phyloP scores from a whole-genome alignment of 2,797 vertebrate species.

The Rachycentron canadum region DNA sequence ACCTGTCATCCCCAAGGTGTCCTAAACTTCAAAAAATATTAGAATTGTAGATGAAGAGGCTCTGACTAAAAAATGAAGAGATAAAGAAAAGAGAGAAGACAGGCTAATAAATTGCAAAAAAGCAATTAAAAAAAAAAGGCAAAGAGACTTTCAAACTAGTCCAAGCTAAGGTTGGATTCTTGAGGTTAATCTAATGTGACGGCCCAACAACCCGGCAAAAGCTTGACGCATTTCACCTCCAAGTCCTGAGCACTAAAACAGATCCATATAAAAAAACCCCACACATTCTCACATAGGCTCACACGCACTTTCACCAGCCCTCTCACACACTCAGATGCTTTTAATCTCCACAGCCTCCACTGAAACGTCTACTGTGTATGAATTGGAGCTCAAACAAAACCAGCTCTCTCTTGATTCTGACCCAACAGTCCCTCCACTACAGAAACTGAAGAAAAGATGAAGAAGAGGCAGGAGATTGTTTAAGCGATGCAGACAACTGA shows the following conservation, averaged over 20 bases:
- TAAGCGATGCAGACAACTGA: conserved; percentile 32
- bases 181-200: conserved; percentile 74
- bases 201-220: conserved; percentile 68
- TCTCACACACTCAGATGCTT: conserved; percentile 63
- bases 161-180: conserved; percentile 46
- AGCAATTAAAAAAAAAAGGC: conserved; percentile 17
- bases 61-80: conserved; percentile 4
- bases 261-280: conserved; percentile 47
- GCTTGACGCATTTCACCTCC: conserved; percentile 67
- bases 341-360: conserved; percentile 55
- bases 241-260: conserved; percentile 68
- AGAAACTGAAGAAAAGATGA: conserved; percentile 19
- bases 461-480: conserved; percentile 27
- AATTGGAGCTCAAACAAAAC: conserved; percentile 56
- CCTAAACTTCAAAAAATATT: conserved; percentile 43
- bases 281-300: conserved; percentile 45
- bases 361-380: conserved; percentile 53
- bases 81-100: not conserved
- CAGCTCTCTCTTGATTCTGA: conserved; percentile 51
- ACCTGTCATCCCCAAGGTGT: conserved; percentile 31
- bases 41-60: conserved; percentile 7
- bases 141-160: conserved; percentile 52
- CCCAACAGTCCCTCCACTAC: conserved; percentile 45
- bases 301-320: conserved; percentile 27
- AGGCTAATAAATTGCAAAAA: conserved; percentile 18